Evolutionary conservation across 1,140 invertebrate genomes (phyloP), one percentile per base, ranked within the genome.

Genomic region (Apis dorsata): DNA sequence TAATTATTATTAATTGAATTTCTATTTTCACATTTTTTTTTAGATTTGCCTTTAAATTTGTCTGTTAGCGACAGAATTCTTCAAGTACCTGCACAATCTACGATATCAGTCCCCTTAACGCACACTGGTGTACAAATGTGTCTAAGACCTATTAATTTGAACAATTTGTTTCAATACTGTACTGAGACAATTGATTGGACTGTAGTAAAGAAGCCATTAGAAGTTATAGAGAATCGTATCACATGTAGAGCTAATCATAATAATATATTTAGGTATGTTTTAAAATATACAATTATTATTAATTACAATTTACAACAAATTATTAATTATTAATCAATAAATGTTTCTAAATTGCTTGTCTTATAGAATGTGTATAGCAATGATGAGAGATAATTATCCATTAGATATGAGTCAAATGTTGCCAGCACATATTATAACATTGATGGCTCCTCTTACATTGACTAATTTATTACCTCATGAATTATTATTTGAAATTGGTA

Each of bases 351-450:
- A 80, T 44, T 57, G 34, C 68, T 70, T 68, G 17, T 85, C 76
- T 81, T 94, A 84, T 87, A 97, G 97, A 87, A 97, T 98, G 93
- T 97, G 97, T 93, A 96, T 97, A 34, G 96, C 96, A 69, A 95
- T 98, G 51, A 95, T 95, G 75, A 95, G 97, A 84, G 97, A 99
- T 90, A 96, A 96, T 81, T 98, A 97, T 94, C 97, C 98, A 5
- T 90, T 94, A 34, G 97, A 97, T 83, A 72, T 89, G 24, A 90
- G 85, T 28, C 90, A 91, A 82, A 90, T 94, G 15, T 95, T 97
- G 74, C 97, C 98, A 34, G 98, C 97, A 0, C 98, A 99, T 92
- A 96, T 96, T 12, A 96, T 99, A 74, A 96, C 95, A 11, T 93
- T 99, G 44, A 92, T 98, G 79, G 97, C 98, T 51, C 97, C 97